Evolutionary conservation across 2,797 vertebrate species (phyloP).

Genomic region (Australoheros facetus): DNA sequence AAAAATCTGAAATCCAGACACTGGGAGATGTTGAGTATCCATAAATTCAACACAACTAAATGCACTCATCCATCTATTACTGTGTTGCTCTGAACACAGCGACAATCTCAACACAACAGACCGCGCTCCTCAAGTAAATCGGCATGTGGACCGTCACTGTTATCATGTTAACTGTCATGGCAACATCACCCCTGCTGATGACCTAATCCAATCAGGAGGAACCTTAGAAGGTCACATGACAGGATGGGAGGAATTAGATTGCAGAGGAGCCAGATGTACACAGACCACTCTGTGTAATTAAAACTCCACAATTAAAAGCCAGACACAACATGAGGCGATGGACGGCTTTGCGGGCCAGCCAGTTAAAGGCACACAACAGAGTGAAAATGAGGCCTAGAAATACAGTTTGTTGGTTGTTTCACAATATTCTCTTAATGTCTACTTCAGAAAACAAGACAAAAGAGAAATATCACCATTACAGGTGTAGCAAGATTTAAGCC

Average conservation of each 20-base stretch:
- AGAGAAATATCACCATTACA: conserved; percentile 1
- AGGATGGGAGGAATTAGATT: conserved; percentile 82
- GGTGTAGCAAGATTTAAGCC: conserved; percentile 29
- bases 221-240: conserved; percentile 77
- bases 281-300: conserved; percentile 78
- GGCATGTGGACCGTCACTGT: conserved; percentile 61
- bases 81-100: background rate
- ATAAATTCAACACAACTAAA: background rate
- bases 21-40: background rate
- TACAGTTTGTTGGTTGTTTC: background rate
- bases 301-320: conserved; percentile 76
- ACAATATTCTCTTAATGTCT: background rate
- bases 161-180: conserved; percentile 81
- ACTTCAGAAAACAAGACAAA: background rate
- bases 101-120: conserved; percentile 1
- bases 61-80: background rate
- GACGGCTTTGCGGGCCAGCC: conserved; percentile 8
- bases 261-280: conserved; percentile 72
- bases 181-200: conserved; percentile 82
- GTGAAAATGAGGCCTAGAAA: background rate
- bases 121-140: conserved; percentile 26
- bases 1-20: background rate
- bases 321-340: conserved; percentile 49
- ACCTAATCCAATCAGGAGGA: conserved; percentile 86
- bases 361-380: background rate